phyloP scores from a whole-genome alignment of 1,140 invertebrate genomes.

The Microplitis mediator region DNA sequence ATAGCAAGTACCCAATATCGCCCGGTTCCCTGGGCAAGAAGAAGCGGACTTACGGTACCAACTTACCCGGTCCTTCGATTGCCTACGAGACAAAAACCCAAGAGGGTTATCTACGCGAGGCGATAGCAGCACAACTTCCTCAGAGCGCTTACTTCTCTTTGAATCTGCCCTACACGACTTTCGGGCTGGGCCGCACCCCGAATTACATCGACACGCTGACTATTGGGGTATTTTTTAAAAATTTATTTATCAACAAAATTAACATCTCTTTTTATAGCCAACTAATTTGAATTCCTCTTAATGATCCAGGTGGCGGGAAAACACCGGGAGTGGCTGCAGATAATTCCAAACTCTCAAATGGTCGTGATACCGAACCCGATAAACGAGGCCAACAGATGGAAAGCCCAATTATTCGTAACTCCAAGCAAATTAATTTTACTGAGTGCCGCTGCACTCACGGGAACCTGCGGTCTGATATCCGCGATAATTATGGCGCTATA shows the following conservation, averaged over 20 bases:
- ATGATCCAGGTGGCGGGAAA: conserved; percentile 46
- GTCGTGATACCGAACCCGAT: conserved; percentile 90
- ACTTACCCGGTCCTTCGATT: conserved; percentile 86
- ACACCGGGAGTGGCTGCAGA: conserved; percentile 82
- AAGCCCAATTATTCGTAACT: conserved; percentile 92
- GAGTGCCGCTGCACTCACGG: conserved; percentile 87
- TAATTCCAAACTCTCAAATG: conserved; percentile 98
- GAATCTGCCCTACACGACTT: conserved; percentile 92
- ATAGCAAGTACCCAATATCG: conserved; percentile 71
- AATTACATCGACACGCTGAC: conserved; percentile 94
- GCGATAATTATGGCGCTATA: conserved; percentile 87
- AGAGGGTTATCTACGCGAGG: conserved; percentile 75
- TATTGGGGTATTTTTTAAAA: conserved; percentile 73
- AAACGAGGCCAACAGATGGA: conserved; percentile 81
- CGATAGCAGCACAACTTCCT: conserved; percentile 84
- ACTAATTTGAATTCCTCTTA: conserved; percentile 9
- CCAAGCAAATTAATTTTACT: conserved; percentile 92
- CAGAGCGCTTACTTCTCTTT: conserved; percentile 92
- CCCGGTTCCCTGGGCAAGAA: conserved; percentile 75
- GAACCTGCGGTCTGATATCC: conserved; percentile 84
- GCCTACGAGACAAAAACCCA: conserved; percentile 86
- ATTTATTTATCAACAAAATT: neutral
- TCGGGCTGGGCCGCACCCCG: conserved; percentile 93
- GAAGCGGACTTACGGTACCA: conserved; percentile 83
- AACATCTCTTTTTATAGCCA: neutral